phyloP scores from a whole-genome alignment of 2,797 vertebrate species.

The Setipinna tenuifilis region DNA sequence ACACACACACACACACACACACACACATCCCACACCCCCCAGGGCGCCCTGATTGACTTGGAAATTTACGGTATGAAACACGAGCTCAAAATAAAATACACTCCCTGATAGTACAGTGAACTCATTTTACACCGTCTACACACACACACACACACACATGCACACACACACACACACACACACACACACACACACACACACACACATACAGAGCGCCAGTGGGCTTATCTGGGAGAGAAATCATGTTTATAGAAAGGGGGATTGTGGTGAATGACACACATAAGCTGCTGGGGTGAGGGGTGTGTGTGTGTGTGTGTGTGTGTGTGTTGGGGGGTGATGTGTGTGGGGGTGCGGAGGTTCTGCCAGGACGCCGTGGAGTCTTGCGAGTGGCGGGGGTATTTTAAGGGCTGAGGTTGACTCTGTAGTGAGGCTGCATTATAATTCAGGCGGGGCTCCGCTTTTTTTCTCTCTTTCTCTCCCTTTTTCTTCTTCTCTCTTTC shows the following conservation, averaged over 20 bases:
- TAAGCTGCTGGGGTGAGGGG: background rate
- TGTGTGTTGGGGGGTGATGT: too few relatives aligned
- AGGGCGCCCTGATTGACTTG: constrained; percentile 19
- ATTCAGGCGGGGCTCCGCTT: background rate
- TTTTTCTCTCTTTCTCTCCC: background rate
- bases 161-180: too few relatives aligned
- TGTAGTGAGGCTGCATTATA: background rate
- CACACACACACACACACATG: too few relatives aligned
- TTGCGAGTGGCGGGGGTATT: background rate
- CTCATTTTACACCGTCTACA: background rate
- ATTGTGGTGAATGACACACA: constrained; percentile 5
- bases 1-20: too few relatives aligned
- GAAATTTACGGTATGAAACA: constrained; percentile 22
- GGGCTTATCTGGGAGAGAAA: constrained; percentile 13
- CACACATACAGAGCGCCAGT: background rate
- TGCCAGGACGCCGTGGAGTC: background rate
- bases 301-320: too few relatives aligned
- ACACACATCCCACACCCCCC: constrained; percentile 7
- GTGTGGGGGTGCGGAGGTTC: background rate
- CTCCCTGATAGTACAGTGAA: background rate
- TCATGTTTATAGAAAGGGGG: constrained; percentile 22
- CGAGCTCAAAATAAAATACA: constrained; percentile 16
- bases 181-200: too few relatives aligned
- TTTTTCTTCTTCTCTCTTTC: background rate
- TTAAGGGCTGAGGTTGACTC: constrained; percentile 16